phyloP scores from a whole-genome alignment of 2,113 vertebrate species.

The Pyrgilauda ruficollis region DNA sequence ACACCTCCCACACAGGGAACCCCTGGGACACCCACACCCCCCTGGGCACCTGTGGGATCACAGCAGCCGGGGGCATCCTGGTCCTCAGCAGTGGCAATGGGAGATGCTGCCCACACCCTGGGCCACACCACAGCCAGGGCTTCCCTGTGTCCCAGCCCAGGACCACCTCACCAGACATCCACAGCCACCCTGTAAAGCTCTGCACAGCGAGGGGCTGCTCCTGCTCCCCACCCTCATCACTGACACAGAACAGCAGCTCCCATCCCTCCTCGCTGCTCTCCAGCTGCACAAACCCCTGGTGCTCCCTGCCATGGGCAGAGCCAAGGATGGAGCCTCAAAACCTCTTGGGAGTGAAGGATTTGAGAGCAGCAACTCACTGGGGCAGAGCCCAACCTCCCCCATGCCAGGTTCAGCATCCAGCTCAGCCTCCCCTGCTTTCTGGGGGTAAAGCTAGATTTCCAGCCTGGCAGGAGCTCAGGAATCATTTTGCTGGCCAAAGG shows the following conservation, averaged over 20 bases:
- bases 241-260: fast-evolving
- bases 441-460: no score
- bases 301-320: fast-evolving
- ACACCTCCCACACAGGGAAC: neutral
- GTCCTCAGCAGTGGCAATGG: neutral
- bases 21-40: fast-evolving
- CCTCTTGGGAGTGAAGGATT: neutral
- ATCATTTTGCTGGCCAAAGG: neutral
- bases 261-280: fast-evolving
- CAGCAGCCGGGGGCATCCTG: fast-evolving
- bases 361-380: neutral
- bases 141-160: neutral
- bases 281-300: neutral
- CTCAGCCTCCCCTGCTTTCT: neutral
- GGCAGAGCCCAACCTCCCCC: neutral
- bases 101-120: neutral
- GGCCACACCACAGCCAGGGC: neutral
- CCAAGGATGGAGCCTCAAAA: neutral
- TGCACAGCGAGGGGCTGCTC: neutral
- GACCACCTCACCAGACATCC: neutral
- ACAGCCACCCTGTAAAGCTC: neutral
- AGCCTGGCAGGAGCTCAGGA: neutral
- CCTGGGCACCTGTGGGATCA: fast-evolving
- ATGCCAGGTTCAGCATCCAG: neutral
- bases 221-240: neutral